A percentile compares a stretch with the other conserved stretches of the same genome.
phyloP scores from a whole-genome alignment of 2,888 invertebrate species.

The Protophormia terraenovae region DNA sequence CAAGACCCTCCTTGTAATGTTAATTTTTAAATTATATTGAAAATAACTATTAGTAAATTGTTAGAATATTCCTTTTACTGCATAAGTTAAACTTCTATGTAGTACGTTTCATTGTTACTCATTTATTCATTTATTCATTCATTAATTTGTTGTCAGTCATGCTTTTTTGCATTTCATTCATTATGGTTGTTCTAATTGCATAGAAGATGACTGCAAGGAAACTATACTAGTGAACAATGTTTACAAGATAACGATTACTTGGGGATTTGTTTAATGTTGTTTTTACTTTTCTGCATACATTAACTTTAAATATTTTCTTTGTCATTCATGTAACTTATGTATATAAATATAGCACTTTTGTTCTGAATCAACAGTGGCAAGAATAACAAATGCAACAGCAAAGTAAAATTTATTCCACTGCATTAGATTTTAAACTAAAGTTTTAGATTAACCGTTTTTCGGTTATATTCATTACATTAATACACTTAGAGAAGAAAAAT shows the following conservation, averaged over 20 bases:
- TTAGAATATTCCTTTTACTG: not conserved
- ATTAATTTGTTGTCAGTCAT: not conserved
- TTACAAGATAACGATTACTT: not conserved
- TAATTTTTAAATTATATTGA: not conserved
- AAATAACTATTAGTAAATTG: not conserved
- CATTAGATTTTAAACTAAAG: conserved; percentile 39
- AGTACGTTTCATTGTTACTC: not conserved
- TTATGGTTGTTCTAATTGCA: conserved; percentile 8
- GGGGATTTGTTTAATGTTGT: not conserved
- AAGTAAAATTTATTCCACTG: conserved; percentile 34
- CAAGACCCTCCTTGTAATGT: not conserved
- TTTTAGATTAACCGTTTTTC: not conserved
- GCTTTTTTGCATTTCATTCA: not conserved
- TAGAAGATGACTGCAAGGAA: not conserved
- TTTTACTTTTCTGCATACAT: not conserved
- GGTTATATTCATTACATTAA: not conserved
- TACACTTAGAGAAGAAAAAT: not conserved
- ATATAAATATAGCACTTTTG: not conserved
- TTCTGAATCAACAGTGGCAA: not conserved
- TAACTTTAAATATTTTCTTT: not conserved
- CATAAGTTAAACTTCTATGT: not conserved
- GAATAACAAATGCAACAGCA: not conserved
- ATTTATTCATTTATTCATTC: not conserved
- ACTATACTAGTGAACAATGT: not conserved
- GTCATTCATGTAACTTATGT: not conserved